These are phyloP conservation scores for Felis chaus DNA, from an alignment of 2,113 vertebrate species.

Conservation along the genomic window DNA sequence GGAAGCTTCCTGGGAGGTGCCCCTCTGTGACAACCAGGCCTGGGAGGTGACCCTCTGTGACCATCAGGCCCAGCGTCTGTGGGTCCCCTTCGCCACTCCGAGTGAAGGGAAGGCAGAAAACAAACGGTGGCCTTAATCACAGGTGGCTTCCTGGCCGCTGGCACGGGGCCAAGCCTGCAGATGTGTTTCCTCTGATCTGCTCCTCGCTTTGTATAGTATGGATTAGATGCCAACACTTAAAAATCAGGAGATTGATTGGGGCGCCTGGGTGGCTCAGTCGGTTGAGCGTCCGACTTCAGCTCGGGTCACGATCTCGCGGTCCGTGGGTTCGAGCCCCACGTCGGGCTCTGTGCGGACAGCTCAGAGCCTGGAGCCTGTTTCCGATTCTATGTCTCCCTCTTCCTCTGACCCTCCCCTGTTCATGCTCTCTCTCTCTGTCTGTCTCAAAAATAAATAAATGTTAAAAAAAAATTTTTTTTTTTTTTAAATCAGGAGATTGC, in stretches of 20 bases:
- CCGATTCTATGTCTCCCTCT: too few species aligned
- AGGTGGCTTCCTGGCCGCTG: neutral
- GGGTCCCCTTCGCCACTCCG: neutral
- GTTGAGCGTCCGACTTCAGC: too few species aligned
- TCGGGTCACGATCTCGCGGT: accelerated
- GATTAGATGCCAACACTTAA: neutral
- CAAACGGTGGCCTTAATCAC: neutral
- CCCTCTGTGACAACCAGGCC: too few species aligned
- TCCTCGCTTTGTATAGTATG: neutral
- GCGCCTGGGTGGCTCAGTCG: too few species aligned
- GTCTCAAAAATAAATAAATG: too few species aligned
- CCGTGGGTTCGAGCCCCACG: too few species aligned
- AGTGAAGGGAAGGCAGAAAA: neutral
- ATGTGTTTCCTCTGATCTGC: neutral
- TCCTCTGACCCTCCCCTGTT: too few species aligned
- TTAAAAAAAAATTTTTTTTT: too few species aligned
- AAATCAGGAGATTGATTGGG: neutral
- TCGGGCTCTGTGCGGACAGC: accelerated
- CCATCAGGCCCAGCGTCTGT: neutral
- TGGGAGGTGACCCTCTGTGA: neutral
- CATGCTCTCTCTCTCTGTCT: too few species aligned
- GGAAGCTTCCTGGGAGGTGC: neutral
- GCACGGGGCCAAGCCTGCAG: neutral
- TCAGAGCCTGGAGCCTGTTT: too few species aligned
- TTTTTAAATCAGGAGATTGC: neutral